These are phyloP conservation scores for Euclidia mi DNA, from an alignment of 2,888 invertebrate genomes.

Conservation along the genomic window DNA sequence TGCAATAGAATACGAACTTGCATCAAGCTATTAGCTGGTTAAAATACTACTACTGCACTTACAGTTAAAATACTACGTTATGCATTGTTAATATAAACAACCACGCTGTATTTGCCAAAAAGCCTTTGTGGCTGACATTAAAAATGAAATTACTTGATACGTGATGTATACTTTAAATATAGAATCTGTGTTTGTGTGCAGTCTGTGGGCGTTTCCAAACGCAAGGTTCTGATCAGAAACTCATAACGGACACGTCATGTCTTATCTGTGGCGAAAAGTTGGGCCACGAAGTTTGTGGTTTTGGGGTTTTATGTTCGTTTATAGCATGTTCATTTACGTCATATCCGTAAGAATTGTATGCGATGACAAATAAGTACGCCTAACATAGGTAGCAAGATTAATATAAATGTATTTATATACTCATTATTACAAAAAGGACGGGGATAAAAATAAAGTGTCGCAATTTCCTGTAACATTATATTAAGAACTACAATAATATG, in stretches of 20 bases:
- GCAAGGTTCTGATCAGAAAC: slow-evolving; percentile 80
- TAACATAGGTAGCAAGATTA: no score
- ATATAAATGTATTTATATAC: no score
- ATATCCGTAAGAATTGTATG: not conserved
- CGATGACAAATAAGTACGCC: no score
- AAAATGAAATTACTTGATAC: slow-evolving; percentile 6
- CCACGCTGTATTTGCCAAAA: not conserved
- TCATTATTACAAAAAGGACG: no score
- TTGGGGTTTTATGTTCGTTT: slow-evolving; percentile 11
- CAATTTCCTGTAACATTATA: no score
- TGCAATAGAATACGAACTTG: no score
- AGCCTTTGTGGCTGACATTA: slow-evolving; percentile 5
- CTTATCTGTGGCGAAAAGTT: slow-evolving; percentile 78
- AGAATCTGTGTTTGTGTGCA: slow-evolving; percentile 56
- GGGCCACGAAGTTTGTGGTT: slow-evolving; percentile 59
- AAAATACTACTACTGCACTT: no score
- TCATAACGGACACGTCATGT: slow-evolving; percentile 85
- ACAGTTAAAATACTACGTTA: not conserved
- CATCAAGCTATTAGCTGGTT: no score
- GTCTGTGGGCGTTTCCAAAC: slow-evolving; percentile 67
- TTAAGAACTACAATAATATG: no score
- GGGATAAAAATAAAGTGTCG: no score
- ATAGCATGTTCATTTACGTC: not conserved
- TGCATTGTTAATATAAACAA: slow-evolving; percentile 1
- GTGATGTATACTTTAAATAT: slow-evolving; percentile 50